Evolutionary conservation across 2,797 vertebrate genomes (phyloP).

Genomic region (Diplodus puntazzo): DNA sequence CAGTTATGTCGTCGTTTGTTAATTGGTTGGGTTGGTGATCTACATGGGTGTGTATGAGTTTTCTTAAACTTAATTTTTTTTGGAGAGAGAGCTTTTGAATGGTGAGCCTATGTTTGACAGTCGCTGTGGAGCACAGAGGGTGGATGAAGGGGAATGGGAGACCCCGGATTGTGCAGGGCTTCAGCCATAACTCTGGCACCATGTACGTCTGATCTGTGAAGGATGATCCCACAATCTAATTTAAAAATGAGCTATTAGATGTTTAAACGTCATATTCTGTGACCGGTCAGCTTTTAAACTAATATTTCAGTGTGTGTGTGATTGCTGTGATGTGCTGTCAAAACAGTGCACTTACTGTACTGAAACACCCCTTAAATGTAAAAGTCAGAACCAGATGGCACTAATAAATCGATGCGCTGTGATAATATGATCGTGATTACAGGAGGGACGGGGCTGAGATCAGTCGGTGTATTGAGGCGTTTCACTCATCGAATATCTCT

Average conservation of each 20-base stretch:
- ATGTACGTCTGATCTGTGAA: slow-evolving; percentile 9
- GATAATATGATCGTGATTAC: slow-evolving; percentile 17
- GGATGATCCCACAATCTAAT: slow-evolving; percentile 8
- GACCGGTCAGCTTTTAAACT: neutral
- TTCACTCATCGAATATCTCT: slow-evolving; percentile 49
- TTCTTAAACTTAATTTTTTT: too few relatives aligned
- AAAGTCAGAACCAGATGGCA: slow-evolving; percentile 13
- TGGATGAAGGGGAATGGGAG: slow-evolving; percentile 39
- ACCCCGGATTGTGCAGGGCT: neutral
- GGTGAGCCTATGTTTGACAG: slow-evolving; percentile 56
- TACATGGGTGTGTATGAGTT: neutral
- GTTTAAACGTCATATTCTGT: slow-evolving; percentile 4
- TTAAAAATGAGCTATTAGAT: neutral
- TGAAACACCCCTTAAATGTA: neutral
- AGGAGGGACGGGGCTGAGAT: slow-evolving; percentile 36
- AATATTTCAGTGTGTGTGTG: neutral
- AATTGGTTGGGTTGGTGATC: neutral
- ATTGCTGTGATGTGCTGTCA: slow-evolving; percentile 17
- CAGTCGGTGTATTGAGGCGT: slow-evolving; percentile 33
- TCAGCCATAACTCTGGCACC: slow-evolving; percentile 9
- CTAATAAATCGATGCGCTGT: neutral
- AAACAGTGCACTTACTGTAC: slow-evolving; percentile 18
- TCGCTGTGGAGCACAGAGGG: slow-evolving; percentile 14
- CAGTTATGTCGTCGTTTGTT: neutral
- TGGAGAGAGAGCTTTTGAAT: neutral